Conservation (phyloP, 2,113 vertebrate genomes). For the Trachemys scripta region DNA sequence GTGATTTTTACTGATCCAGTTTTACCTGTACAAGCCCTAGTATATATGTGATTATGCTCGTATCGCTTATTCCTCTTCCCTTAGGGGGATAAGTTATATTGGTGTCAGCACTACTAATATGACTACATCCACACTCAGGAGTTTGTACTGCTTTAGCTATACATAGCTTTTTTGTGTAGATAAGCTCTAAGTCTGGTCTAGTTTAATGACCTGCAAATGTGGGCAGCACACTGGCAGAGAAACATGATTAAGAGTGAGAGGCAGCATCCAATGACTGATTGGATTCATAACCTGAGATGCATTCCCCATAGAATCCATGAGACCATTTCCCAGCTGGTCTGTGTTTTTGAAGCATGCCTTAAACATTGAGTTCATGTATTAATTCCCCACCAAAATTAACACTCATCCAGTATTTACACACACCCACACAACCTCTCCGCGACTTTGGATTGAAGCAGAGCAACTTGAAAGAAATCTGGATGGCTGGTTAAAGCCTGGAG, state of each 20-base stretch:
- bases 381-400: constrained; percentile 46
- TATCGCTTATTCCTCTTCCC: background rate
- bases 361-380: constrained; percentile 61
- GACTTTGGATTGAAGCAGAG: background rate
- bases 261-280: constrained; percentile 43
- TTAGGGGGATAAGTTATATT: background rate
- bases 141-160: background rate
- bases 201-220: background rate
- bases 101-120: background rate
- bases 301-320: constrained; percentile 49
- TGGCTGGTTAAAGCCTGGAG: background rate
- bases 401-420: constrained; percentile 1
- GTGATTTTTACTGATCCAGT: background rate
- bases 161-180: background rate
- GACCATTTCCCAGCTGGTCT: constrained; percentile 29
- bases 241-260: constrained; percentile 50
- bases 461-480: background rate
- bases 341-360: constrained; percentile 15
- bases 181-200: background rate
- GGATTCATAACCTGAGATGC: constrained; percentile 58
- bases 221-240: constrained; percentile 44
- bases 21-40: background rate
- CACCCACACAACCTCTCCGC: constrained; percentile 19
- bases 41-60: background rate
- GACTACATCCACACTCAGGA: background rate